phyloP scores from a whole-genome alignment of 1,140 invertebrate species.

The Aphis gossypii region DNA sequence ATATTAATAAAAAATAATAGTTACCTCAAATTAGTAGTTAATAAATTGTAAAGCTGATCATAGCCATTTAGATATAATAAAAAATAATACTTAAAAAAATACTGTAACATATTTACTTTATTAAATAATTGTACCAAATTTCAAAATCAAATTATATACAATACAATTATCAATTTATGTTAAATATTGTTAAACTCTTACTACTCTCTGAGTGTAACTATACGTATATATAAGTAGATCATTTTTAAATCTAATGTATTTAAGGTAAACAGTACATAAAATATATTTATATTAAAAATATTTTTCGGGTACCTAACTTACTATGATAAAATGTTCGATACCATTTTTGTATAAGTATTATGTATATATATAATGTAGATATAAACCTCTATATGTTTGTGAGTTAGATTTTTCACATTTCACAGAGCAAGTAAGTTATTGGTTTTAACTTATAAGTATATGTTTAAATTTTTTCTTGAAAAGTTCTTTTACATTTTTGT shows the following conservation, averaged over 20 bases:
- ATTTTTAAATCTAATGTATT: background rate
- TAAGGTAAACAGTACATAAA: background rate
- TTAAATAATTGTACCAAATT: background rate
- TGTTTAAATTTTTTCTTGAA: too few relatives aligned
- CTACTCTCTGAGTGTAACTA: background rate
- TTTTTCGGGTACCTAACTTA: background rate
- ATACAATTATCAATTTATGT: background rate
- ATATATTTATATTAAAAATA: background rate
- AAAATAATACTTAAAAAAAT: background rate
- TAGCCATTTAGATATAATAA: background rate
- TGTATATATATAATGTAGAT: background rate
- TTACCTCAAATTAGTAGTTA: background rate
- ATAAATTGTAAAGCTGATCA: background rate
- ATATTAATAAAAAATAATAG: background rate
- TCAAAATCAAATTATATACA: background rate
- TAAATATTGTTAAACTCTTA: background rate
- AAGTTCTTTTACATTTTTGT: background rate
- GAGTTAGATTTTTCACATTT: background rate
- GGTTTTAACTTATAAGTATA: background rate
- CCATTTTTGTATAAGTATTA: background rate
- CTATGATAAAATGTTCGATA: background rate
- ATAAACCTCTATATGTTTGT: background rate
- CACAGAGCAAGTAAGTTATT: constrained; percentile 1
- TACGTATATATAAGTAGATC: background rate
- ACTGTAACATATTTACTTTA: background rate